Conservation (phyloP, 2,113 vertebrate genomes). For the Oreochromis aureus region DNA sequence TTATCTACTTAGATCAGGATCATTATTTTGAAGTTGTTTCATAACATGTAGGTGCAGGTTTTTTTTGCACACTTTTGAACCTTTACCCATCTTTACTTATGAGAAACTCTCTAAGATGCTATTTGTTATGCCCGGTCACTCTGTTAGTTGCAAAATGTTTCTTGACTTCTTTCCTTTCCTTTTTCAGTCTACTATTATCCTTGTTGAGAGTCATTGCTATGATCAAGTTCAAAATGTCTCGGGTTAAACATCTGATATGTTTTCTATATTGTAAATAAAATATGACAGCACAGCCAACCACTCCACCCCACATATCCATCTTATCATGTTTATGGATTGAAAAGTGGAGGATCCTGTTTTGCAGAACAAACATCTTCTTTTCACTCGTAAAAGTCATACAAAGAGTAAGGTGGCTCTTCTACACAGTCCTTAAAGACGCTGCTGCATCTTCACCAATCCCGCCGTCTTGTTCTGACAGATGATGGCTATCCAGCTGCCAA, state of each 20-base stretch:
- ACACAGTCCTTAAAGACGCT: background rate
- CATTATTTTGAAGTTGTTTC: background rate
- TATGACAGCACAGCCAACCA: background rate
- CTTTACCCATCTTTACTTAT: background rate
- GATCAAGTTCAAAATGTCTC: background rate
- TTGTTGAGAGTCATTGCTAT: background rate
- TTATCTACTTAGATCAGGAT: background rate
- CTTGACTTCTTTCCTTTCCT: background rate
- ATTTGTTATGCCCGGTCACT: background rate
- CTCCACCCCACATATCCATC: background rate
- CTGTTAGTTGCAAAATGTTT: background rate
- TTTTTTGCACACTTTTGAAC: background rate
- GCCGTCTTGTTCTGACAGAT: background rate
- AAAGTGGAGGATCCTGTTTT: background rate
- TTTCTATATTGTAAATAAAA: background rate
- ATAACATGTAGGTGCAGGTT: background rate
- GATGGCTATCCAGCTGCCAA: background rate
- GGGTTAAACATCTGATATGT: background rate
- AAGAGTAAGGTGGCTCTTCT: background rate
- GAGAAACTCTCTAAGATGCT: background rate
- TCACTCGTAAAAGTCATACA: background rate
- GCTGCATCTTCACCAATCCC: background rate
- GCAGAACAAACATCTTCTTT: background rate
- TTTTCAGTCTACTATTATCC: background rate
- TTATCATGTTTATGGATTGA: background rate